A percentile compares a stretch with the other conserved stretches of the same genome.
Conservation (phyloP, 2,113 vertebrate genomes). For the Rissa tridactyla region DNA sequence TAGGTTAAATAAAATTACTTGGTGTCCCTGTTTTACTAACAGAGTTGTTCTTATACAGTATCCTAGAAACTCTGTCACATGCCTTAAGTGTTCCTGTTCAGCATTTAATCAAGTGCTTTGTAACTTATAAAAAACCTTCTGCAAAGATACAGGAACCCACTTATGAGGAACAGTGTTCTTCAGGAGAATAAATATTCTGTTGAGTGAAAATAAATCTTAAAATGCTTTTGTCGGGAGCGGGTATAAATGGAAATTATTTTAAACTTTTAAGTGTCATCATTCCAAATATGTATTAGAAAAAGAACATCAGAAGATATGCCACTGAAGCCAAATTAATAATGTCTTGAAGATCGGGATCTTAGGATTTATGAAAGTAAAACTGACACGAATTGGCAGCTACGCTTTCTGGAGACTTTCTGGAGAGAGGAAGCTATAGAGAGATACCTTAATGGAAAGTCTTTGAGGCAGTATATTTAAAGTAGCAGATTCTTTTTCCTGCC, state of each 20-base stretch:
- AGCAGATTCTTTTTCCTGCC: not conserved
- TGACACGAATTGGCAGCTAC: not conserved
- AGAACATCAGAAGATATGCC: not conserved
- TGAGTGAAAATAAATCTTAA: not conserved
- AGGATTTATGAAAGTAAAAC: not conserved
- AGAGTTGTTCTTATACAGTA: slow-evolving; percentile 22
- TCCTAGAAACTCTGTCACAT: slow-evolving; percentile 52
- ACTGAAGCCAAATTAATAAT: not conserved
- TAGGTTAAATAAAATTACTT: slow-evolving; percentile 63
- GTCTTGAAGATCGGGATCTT: not conserved
- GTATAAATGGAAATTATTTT: not conserved
- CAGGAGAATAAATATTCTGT: not conserved
- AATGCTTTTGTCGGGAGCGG: not conserved
- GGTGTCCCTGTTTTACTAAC: slow-evolving; percentile 52
- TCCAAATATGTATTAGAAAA: not conserved
- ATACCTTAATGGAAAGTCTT: not conserved
- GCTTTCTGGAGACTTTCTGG: not conserved
- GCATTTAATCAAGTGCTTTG: slow-evolving; percentile 52
- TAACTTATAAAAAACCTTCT: slow-evolving; percentile 8
- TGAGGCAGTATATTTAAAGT: not conserved
- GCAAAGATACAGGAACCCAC: slow-evolving; percentile 13
- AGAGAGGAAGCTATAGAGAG: not conserved
- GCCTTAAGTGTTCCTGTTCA: slow-evolving; percentile 34
- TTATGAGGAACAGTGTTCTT: not conserved
- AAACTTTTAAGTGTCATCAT: not conserved